Evolutionary conservation across 1,140 invertebrate genomes (phyloP).

Genomic region (Ceratosolen solmsi): DNA sequence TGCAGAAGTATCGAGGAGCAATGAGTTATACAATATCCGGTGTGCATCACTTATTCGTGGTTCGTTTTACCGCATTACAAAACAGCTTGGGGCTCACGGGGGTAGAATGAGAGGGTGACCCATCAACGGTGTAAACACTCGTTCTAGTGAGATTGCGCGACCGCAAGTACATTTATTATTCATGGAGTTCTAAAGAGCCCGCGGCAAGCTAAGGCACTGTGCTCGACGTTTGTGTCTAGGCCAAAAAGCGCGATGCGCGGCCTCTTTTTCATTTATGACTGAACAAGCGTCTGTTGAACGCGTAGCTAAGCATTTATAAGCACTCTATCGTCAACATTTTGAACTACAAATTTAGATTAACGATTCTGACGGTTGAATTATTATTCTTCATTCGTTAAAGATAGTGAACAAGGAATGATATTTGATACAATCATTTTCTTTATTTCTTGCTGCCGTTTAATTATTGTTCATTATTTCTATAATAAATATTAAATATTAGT

Average conservation of each 20-base stretch:
- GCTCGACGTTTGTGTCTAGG: not conserved
- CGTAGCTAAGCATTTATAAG: not conserved
- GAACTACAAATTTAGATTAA: not conserved
- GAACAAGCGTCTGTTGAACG: not conserved
- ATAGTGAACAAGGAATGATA: too few species aligned
- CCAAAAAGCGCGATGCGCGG: not conserved
- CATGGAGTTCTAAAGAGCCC: conserved; percentile 59
- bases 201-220: not conserved
- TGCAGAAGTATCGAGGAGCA: not conserved
- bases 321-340: not conserved
- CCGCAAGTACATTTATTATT: conserved; percentile 72
- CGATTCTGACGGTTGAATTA: not conserved
- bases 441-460: too few species aligned
- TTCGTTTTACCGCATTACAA: conserved; percentile 55
- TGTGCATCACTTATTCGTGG: conserved; percentile 70
- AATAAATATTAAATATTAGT: too few species aligned
- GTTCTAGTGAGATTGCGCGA: conserved; percentile 68
- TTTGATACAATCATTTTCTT: too few species aligned
- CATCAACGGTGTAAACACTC: conserved; percentile 72
- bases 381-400: not conserved
- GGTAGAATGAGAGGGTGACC: conserved; percentile 54
- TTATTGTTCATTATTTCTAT: too few species aligned
- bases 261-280: not conserved
- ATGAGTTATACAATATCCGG: conserved; percentile 51
- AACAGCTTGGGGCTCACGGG: conserved; percentile 47